phyloP scores from a whole-genome alignment of 2,888 invertebrate genomes.

The Agrotis segetum region DNA sequence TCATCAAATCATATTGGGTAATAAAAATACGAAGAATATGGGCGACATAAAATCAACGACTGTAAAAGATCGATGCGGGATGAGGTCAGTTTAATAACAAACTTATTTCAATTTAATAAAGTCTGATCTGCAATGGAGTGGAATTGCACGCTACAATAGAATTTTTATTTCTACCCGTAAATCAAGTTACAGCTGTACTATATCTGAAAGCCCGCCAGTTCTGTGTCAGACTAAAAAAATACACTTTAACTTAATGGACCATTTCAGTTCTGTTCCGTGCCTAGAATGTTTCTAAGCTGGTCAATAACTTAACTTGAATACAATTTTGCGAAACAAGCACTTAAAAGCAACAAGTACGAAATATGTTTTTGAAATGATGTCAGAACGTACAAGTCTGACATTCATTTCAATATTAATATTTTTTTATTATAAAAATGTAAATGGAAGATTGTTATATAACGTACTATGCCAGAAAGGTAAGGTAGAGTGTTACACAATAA shows the following conservation, averaged over 20 bases:
- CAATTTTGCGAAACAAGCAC: slow-evolving; percentile 28
- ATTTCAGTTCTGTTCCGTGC: slow-evolving; percentile 57
- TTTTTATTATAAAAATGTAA: no score
- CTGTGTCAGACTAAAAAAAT: slow-evolving; percentile 35
- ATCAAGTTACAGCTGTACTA: slow-evolving; percentile 52
- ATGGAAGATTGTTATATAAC: no score
- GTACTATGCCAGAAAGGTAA: no score
- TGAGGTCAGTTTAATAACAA: slow-evolving; percentile 25
- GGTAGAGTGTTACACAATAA: no score
- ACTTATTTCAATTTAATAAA: slow-evolving; percentile 12
- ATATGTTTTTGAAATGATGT: slow-evolving; percentile 1
- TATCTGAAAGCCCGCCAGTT: slow-evolving; percentile 28
- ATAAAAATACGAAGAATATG: slow-evolving; percentile 40
- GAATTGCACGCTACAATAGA: slow-evolving; percentile 12
- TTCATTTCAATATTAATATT: no score
- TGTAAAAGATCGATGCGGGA: slow-evolving; percentile 11
- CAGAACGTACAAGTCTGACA: no score
- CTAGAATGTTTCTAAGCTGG: slow-evolving; percentile 56
- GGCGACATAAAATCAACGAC: slow-evolving; percentile 25
- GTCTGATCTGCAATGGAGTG: slow-evolving; percentile 11
- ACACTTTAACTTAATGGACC: slow-evolving; percentile 52
- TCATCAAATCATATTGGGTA: slow-evolving; percentile 34
- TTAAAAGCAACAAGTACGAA: slow-evolving; percentile 46
- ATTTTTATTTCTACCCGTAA: slow-evolving; percentile 43
- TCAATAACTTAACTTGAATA: slow-evolving; percentile 36